Evolutionary conservation across 2,888 invertebrate genomes (phyloP).

Genomic region (Athalia circularis): DNA sequence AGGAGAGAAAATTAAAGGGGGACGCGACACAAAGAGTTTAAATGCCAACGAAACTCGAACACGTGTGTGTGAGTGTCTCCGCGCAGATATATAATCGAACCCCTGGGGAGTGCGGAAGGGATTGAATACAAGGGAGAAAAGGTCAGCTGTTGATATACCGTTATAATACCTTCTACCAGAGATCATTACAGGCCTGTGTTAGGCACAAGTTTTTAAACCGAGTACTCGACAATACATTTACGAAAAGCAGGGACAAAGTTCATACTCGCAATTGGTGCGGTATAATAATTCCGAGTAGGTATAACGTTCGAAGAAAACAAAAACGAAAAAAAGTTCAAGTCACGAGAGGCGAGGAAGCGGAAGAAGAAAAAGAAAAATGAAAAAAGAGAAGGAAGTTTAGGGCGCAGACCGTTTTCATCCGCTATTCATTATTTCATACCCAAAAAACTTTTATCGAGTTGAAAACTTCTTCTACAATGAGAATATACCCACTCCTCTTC

Average conservation of each 20-base stretch:
- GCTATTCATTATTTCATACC: conserved; percentile 25
- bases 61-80: too few relatives aligned
- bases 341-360: background rate
- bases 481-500: too few relatives aligned
- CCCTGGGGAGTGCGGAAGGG: conserved; percentile 10
- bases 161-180: background rate
- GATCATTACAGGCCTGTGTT: background rate
- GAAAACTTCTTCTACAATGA: conserved; percentile 13
- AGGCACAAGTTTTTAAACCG: background rate
- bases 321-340: conserved; percentile 6
- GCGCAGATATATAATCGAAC: background rate
- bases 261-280: background rate
- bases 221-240: too few relatives aligned
- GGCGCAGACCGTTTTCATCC: conserved; percentile 20
- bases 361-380: background rate
- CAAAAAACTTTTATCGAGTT: background rate
- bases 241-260: background rate
- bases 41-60: conserved; percentile 19
- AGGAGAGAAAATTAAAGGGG: background rate
- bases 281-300: background rate
- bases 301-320: background rate
- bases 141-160: conserved; percentile 31
- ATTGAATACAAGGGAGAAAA: conserved; percentile 5
- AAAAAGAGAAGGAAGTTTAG: background rate
- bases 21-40: conserved; percentile 35